These are phyloP conservation scores for Piaya cayana DNA, from an alignment of 2,113 vertebrate genomes.

Conservation along the genomic window DNA sequence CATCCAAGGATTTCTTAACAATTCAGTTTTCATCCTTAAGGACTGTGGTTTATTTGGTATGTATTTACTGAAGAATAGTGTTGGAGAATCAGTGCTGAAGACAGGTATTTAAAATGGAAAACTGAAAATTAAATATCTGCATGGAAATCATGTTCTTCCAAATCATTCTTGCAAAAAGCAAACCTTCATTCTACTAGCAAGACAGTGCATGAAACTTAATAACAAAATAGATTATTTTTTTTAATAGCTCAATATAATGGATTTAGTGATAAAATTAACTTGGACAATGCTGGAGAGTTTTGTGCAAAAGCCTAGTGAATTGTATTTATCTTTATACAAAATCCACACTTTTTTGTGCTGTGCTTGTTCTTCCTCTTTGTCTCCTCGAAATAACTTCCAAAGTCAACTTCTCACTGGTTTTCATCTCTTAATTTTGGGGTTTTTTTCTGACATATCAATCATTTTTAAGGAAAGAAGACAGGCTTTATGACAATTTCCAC, in stretches of 20 bases:
- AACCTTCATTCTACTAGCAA: background rate
- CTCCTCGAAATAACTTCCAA: background rate
- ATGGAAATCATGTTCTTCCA: background rate
- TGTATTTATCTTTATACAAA: background rate
- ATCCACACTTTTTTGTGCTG: background rate
- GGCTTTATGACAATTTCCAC: background rate
- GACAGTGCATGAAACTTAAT: background rate
- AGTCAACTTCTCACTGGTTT: background rate
- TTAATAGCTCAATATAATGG: background rate
- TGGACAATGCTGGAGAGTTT: background rate
- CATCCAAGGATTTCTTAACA: background rate
- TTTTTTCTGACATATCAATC: background rate
- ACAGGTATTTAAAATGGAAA: background rate
- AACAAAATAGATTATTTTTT: background rate
- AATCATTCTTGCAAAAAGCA: background rate
- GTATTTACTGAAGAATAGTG: background rate
- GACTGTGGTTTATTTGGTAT: background rate
- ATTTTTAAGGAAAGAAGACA: background rate
- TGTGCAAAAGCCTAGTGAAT: background rate
- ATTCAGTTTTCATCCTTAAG: background rate
- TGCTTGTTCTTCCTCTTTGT: background rate
- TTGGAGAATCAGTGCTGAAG: background rate
- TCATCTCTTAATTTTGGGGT: accelerated
- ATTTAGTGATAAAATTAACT: background rate
- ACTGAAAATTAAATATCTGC: background rate